These are phyloP conservation scores for Dryobotodes eremita DNA, from an alignment of 2,888 invertebrate species.

Conservation along the genomic window DNA sequence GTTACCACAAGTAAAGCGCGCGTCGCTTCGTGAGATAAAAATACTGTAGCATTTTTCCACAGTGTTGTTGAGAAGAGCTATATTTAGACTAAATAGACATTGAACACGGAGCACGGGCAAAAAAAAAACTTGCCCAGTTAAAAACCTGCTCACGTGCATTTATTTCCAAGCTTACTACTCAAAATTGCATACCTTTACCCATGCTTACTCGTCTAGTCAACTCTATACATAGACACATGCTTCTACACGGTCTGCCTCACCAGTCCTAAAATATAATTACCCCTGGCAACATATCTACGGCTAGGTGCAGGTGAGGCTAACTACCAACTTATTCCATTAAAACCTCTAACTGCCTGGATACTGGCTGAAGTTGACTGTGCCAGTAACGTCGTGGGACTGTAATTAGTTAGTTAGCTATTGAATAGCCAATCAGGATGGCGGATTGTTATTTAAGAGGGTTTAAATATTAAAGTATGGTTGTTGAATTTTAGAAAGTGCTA, in stretches of 20 bases:
- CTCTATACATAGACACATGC: slow-evolving; percentile 2
- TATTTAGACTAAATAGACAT: not conserved
- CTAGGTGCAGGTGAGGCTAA: slow-evolving; percentile 42
- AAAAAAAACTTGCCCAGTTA: not conserved
- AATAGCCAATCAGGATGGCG: slow-evolving; percentile 26
- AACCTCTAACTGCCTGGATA: slow-evolving; percentile 29
- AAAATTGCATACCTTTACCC: not conserved
- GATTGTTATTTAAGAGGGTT: not conserved
- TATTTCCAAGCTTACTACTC: not conserved
- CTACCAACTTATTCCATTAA: slow-evolving; percentile 65
- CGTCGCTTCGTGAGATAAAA: no score
- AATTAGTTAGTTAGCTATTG: slow-evolving; percentile 44
- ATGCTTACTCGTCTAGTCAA: not conserved
- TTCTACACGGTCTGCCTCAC: not conserved
- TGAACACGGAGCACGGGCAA: no score
- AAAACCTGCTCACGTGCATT: not conserved
- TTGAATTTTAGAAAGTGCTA: not conserved
- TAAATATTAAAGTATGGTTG: not conserved
- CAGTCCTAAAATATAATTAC: slow-evolving; percentile 50
- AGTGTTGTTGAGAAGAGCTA: not conserved
- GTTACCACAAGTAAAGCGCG: no score
- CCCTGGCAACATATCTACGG: slow-evolving; percentile 20
- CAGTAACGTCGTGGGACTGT: slow-evolving; percentile 27
- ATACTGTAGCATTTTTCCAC: no score
- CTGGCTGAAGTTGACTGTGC: slow-evolving; percentile 41